These are phyloP conservation scores for Ellobium chinense DNA, from an alignment of 2,888 invertebrate species.

Conservation along the genomic window DNA sequence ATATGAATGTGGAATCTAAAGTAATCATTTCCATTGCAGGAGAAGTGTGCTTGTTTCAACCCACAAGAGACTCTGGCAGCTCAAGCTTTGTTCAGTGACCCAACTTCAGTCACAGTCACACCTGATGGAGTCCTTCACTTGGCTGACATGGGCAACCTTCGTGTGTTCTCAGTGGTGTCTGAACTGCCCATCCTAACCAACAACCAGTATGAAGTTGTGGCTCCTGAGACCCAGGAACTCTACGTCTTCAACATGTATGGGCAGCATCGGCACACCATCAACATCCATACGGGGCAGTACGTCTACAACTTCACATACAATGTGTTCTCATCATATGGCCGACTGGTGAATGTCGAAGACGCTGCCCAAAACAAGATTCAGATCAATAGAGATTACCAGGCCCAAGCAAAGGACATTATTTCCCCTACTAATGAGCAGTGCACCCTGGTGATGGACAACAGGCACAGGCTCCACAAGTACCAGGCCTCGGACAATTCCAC, in stretches of 20 bases:
- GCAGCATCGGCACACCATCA: slow-evolving; percentile 96
- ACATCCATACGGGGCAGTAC: slow-evolving; percentile 95
- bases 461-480: slow-evolving; percentile 94
- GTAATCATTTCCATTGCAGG: no score
- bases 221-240: slow-evolving; percentile 94
- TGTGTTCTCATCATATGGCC: slow-evolving; percentile 97
- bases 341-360: slow-evolving; percentile 94
- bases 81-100: slow-evolving; percentile 95
- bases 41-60: slow-evolving; percentile 95
- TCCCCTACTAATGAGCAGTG: slow-evolving; percentile 71
- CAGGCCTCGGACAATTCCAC: slow-evolving; percentile 94
- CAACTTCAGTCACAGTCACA: slow-evolving; percentile 90
- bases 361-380: slow-evolving; percentile 90
- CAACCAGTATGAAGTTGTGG: slow-evolving; percentile 91
- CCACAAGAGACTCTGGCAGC: slow-evolving; percentile 85
- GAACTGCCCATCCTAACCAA: slow-evolving; percentile 69
- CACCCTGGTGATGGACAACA: slow-evolving; percentile 90
- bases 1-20: no score
- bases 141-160: slow-evolving; percentile 90
- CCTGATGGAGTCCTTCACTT: slow-evolving; percentile 97
- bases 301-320: slow-evolving; percentile 97
- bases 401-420: slow-evolving; percentile 88
- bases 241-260: slow-evolving; percentile 85
- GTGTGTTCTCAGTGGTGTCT: slow-evolving; percentile 83
- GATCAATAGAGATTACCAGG: slow-evolving; percentile 90